Conservation (phyloP, 2,113 vertebrate genomes). For the Colaptes auratus region DNA sequence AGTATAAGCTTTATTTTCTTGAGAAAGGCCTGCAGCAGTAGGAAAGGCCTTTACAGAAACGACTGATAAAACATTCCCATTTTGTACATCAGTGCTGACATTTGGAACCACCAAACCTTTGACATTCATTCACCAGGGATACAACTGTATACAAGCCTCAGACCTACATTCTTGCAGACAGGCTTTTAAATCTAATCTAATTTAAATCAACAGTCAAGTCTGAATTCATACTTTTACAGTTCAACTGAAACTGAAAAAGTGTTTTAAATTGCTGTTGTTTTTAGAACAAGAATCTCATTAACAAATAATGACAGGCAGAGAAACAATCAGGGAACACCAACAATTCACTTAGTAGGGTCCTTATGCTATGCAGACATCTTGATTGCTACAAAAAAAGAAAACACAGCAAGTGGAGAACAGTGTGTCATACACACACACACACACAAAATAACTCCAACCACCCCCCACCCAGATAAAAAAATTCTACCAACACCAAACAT, state of each 20-base stretch:
- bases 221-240: neutral
- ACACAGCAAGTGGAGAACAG: neutral
- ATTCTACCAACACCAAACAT: neutral
- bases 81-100: neutral
- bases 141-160: neutral
- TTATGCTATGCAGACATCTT: neutral
- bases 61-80: neutral
- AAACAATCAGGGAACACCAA: neutral
- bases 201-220: neutral
- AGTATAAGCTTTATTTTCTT: neutral
- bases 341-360: neutral
- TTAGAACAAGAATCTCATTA: neutral
- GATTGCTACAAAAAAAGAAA: neutral
- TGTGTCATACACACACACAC: neutral
- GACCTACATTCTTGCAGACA: neutral
- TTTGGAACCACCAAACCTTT: neutral
- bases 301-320: neutral
- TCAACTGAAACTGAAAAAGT: neutral
- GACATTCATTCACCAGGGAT: neutral
- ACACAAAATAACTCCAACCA: neutral
- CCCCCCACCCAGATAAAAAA: neutral
- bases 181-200: neutral
- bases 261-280: neutral
- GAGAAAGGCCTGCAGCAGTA: neutral
- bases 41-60: neutral